phyloP scores from a whole-genome alignment of 1,140 invertebrate genomes.

The Diorhabda carinulata region DNA sequence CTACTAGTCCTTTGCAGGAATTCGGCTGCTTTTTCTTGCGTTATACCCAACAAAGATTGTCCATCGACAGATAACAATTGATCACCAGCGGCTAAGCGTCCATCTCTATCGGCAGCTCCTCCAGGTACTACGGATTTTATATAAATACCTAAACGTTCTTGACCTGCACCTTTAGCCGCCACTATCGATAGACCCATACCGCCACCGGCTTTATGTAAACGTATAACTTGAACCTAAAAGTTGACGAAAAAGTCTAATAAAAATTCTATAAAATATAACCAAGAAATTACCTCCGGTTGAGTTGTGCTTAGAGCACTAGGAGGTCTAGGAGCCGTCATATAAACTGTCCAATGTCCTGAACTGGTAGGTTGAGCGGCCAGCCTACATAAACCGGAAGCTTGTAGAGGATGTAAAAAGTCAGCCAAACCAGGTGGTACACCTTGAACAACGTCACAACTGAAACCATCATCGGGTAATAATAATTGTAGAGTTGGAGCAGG shows the following conservation, averaged over 20 bases:
- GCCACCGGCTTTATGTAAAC: constrained; percentile 85
- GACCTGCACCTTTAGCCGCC: constrained; percentile 87
- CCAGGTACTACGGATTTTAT: constrained; percentile 96
- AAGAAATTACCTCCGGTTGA: constrained; percentile 42
- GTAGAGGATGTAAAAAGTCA: constrained; percentile 86
- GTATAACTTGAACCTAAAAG: constrained; percentile 74
- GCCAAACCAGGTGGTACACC: constrained; percentile 89
- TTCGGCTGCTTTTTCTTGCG: constrained; percentile 95
- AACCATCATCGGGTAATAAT: constrained; percentile 94
- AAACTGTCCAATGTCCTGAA: constrained; percentile 91
- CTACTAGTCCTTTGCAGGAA: constrained; percentile 91
- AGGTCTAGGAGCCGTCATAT: constrained; percentile 66
- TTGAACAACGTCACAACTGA: constrained; percentile 88
- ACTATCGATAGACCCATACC: constrained; percentile 93
- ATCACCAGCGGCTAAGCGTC: constrained; percentile 91
- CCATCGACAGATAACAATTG: constrained; percentile 96
- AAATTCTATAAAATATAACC: constrained; percentile 12
- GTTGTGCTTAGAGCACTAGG: constrained; percentile 49
- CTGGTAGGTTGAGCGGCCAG: constrained; percentile 86
- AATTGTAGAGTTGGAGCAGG: constrained; percentile 84
- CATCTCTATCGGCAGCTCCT: constrained; percentile 92
- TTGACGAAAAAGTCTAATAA: constrained; percentile 3
- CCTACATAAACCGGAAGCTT: constrained; percentile 81
- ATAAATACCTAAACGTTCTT: constrained; percentile 90
- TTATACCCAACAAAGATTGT: constrained; percentile 87